phyloP scores from a whole-genome alignment of 53 echinoderm and acorn worm species.

The Mesocentrotus franciscanus region DNA sequence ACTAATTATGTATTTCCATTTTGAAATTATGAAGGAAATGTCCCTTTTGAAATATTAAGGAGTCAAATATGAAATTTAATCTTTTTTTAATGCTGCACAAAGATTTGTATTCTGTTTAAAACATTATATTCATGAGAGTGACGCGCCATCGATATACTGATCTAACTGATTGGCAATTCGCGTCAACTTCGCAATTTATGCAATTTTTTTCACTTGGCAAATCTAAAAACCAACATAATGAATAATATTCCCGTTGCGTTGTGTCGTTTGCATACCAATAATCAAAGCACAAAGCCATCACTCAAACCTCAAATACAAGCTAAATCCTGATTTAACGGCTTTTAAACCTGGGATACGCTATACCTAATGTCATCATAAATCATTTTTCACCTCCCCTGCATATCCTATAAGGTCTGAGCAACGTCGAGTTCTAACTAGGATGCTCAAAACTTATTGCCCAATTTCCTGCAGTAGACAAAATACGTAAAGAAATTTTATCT shows the following conservation, averaged over 20 bases:
- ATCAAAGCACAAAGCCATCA: conserved; percentile 45
- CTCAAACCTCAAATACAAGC: conserved; percentile 20
- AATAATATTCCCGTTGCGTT: conserved; percentile 33
- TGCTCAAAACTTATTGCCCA: conserved; percentile 40
- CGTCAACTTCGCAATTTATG: neutral
- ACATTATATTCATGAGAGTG: neutral
- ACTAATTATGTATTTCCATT: neutral
- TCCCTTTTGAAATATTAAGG: too few relatives aligned
- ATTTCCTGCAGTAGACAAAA: neutral
- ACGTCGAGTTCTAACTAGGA: neutral
- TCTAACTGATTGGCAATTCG: neutral
- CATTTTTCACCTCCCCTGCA: conserved; percentile 20
- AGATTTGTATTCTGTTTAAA: neutral
- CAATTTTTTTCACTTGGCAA: neutral
- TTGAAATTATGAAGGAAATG: too few relatives aligned
- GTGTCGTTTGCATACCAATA: conserved; percentile 46
- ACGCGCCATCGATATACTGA: neutral
- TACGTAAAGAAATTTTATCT: neutral
- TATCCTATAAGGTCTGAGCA: neutral
- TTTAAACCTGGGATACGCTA: conserved; percentile 37
- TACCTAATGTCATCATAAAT: conserved; percentile 37
- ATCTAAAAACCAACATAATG: conserved; percentile 30
- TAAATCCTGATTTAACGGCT: conserved; percentile 50
- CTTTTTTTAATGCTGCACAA: neutral
- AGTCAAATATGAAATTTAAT: too few relatives aligned